Evolutionary conservation across 2,113 vertebrate genomes (phyloP).

Genomic region (Arvicanthis niloticus): DNA sequence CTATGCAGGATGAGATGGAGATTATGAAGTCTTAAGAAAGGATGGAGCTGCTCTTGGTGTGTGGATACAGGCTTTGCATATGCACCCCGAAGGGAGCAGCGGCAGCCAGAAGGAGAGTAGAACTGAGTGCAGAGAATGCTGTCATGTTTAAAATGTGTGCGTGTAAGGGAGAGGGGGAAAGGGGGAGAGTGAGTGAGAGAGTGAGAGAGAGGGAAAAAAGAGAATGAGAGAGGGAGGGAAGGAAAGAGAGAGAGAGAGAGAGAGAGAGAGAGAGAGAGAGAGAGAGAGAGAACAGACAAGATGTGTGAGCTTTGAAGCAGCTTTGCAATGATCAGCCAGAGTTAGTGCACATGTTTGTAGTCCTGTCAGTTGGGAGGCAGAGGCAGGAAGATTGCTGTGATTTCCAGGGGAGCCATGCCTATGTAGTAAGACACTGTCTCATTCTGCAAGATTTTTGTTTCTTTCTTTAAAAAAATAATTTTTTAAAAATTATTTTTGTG

Average conservation of each 20-base stretch:
- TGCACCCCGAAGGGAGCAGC: neutral
- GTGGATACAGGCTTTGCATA: neutral
- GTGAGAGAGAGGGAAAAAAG: neutral
- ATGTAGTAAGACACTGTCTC: neutral
- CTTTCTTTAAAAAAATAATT: no score
- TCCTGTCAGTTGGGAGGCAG: neutral
- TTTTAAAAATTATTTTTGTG: neutral
- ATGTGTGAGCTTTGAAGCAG: neutral
- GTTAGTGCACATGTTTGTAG: neutral
- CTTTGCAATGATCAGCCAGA: neutral
- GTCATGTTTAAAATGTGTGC: neutral
- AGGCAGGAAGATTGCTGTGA: neutral
- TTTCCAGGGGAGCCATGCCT: neutral
- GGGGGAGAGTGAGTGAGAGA: neutral
- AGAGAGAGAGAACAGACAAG: neutral
- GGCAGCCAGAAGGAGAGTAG: neutral
- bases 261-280: neutral
- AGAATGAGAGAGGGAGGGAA: no score
- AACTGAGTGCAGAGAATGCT: neutral
- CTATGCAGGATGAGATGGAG: neutral
- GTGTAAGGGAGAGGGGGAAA: neutral
- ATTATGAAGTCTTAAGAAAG: neutral
- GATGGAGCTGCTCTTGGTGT: neutral
- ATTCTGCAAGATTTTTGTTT: neutral
- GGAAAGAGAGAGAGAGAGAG: neutral